phyloP scores from a whole-genome alignment of 2,888 invertebrate genomes.

The Erannis defoliaria region DNA sequence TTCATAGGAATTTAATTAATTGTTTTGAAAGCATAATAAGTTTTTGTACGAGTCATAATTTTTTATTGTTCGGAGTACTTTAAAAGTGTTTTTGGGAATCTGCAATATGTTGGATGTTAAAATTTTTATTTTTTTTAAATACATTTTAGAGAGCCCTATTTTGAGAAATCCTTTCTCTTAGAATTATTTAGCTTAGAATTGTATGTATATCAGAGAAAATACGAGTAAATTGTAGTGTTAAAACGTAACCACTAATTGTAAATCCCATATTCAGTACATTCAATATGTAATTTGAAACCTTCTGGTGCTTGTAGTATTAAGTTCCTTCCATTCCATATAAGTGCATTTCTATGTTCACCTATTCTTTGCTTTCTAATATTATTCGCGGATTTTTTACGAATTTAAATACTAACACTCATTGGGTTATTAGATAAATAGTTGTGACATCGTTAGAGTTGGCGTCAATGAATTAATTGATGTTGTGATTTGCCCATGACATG shows the following conservation, averaged over 20 bases:
- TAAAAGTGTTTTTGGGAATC: slow-evolving; percentile 77
- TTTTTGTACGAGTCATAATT: slow-evolving; percentile 74
- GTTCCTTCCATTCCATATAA: slow-evolving; percentile 79
- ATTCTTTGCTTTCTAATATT: slow-evolving; percentile 39
- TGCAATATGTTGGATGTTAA: slow-evolving; percentile 76
- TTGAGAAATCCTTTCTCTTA: slow-evolving; percentile 43
- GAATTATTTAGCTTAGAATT: slow-evolving; percentile 40
- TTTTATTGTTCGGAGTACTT: slow-evolving; percentile 60
- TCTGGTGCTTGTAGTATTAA: slow-evolving; percentile 84
- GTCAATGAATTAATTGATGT: slow-evolving; percentile 46
- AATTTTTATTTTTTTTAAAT: slow-evolving; percentile 39
- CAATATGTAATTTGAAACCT: slow-evolving; percentile 65
- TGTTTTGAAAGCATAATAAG: slow-evolving; percentile 80
- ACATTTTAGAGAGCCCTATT: slow-evolving; percentile 39
- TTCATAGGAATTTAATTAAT: slow-evolving; percentile 81
- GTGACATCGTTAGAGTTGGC: slow-evolving; percentile 19
- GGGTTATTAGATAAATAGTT: slow-evolving; percentile 29
- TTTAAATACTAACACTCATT: slow-evolving; percentile 42
- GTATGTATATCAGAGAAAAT: slow-evolving; percentile 49
- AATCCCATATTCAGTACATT: slow-evolving; percentile 57
- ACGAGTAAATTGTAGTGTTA: slow-evolving; percentile 49
- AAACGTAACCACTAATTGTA: slow-evolving; percentile 53
- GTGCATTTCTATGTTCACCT: slow-evolving; percentile 65
- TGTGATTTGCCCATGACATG: slow-evolving; percentile 67
- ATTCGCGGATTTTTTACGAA: slow-evolving; percentile 34